Evolutionary conservation across 1,140 invertebrate genomes (phyloP).

Genomic region (Phortica variegata): DNA sequence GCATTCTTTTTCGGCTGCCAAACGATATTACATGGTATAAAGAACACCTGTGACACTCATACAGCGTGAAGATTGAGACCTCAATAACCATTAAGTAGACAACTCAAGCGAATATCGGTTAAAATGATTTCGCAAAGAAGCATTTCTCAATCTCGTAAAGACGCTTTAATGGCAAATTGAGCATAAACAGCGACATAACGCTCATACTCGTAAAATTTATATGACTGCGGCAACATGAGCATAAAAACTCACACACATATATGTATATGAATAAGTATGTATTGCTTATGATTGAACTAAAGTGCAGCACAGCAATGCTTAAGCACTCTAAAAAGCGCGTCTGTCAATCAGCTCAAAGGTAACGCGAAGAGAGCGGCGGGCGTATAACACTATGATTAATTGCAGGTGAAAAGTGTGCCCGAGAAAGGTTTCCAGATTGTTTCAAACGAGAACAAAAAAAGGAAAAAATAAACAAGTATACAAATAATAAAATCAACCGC

Average conservation of each 20-base stretch:
- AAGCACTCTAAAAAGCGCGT: neutral
- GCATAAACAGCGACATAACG: constrained; percentile 9
- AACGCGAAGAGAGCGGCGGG: too few relatives aligned
- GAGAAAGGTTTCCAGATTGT: constrained; percentile 14
- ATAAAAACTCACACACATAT: too few relatives aligned
- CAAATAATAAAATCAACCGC: constrained; percentile 46
- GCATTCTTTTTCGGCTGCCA: constrained; percentile 15
- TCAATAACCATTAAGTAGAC: constrained; percentile 26
- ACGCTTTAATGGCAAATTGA: constrained; percentile 18
- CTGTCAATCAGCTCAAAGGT: too few relatives aligned
- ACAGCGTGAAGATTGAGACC: too few relatives aligned
- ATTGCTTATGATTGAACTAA: too few relatives aligned
- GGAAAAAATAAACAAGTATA: constrained; percentile 5
- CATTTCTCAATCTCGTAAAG: too few relatives aligned
- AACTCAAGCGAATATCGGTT: constrained; percentile 26
- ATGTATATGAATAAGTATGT: too few relatives aligned
- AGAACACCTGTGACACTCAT: constrained; percentile 34
- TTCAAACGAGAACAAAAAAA: constrained; percentile 19
- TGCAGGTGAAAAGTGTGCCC: constrained; percentile 5
- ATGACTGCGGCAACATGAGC: constrained; percentile 2
- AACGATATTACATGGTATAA: constrained; percentile 25
- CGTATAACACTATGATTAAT: constrained; percentile 45
- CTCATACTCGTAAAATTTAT: constrained; percentile 2
- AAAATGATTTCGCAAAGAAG: constrained; percentile 5
- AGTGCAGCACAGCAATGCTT: too few relatives aligned